Base-by-base conservation (phyloP, 2,888 invertebrate genomes). In the Hecatera dysodea region DNA sequence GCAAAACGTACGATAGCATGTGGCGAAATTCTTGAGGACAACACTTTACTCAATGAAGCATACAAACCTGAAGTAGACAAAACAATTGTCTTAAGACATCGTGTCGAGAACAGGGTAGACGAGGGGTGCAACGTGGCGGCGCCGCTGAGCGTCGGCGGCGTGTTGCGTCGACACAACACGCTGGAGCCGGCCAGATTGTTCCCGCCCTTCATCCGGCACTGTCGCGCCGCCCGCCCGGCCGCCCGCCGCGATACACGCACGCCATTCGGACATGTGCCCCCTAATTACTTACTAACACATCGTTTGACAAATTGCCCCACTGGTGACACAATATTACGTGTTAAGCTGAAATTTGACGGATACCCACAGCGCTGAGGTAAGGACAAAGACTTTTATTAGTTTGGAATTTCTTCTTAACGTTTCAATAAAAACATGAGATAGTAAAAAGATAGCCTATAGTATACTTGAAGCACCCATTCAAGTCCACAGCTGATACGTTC, bases 391-490 rank as follows among this genome's bases (percentile, higher is more conserved):
- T 69, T 55, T 69, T 83, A 88, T 87, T 86, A 82, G 75, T 84
- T 84, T 83, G 73, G 68, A 67, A 78, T 81, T 73, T 82, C 70
- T 74, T 67, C 66, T 85, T 83, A 86, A 85, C 76, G 87, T 86
- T 87, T 80, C 84, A 88, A 89, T 90, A 89, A 88, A 89, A 86
- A 80, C 85, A 71, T 71, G 77, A 76, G 88, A 88, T 86, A 89
- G 72, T 90, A 86, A 88, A 83, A 89, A 80, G 85, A 86, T 81
- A 78, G 87, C 81, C 86, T 91, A 90, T 91, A 91, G 87, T 89
- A 65, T 69, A 42, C 53, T 71, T 56, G 63, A 81, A 84, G 64
- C 63, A 63, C 53, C 53, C 55, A 74, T 78, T 36, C 52, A 62
- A 62, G 57, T 42, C n/a, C 66, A 73, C 55, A 60, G 65, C 46